phyloP scores from a whole-genome alignment of 1,140 invertebrate species.

The Portunus trituberculatus region DNA sequence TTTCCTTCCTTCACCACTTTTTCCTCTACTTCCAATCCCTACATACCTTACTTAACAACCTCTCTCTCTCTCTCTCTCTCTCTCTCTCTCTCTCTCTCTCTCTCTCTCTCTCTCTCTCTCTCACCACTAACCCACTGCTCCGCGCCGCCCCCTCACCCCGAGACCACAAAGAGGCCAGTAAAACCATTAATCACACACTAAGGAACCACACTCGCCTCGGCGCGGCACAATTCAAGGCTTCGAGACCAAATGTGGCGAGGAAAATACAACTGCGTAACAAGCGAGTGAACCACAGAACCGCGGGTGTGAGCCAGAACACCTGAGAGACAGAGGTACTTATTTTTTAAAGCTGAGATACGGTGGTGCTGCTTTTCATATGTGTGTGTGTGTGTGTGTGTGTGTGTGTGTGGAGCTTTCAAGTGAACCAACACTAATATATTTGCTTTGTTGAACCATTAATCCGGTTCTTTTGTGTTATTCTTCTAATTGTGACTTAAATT shows the following conservation, averaged over 20 bases:
- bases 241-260: neutral
- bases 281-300: neutral
- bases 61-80: neutral
- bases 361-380: too few relatives aligned
- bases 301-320: too few relatives aligned
- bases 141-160: too few relatives aligned
- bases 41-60: neutral
- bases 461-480: too few relatives aligned
- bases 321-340: too few relatives aligned
- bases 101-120: neutral
- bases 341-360: too few relatives aligned
- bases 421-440: too few relatives aligned
- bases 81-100: neutral
- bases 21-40: neutral
- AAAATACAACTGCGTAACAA: neutral
- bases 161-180: neutral
- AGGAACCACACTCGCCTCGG: neutral
- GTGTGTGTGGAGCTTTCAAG: too few relatives aligned
- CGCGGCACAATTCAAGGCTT: neutral
- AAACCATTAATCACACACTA: constrained; percentile 23
- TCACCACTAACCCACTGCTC: neutral
- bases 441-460: too few relatives aligned
- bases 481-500: too few relatives aligned
- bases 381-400: too few relatives aligned
- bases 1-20: too few relatives aligned